Conservation (phyloP, 2,113 vertebrate genomes). For the Mesocricetus auratus region DNA sequence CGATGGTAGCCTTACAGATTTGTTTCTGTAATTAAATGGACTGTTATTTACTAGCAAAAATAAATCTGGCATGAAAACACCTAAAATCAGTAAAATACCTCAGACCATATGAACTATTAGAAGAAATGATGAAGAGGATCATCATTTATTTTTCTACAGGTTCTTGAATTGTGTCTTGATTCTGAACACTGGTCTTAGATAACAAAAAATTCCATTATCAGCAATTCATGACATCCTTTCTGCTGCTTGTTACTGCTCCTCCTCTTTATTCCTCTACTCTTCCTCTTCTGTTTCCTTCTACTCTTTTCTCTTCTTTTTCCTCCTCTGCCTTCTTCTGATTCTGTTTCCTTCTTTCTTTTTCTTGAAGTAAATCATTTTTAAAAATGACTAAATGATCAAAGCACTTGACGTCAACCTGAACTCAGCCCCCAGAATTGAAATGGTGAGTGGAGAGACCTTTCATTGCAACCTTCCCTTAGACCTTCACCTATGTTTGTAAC, state of each 20-base stretch:
- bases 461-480: too few relatives aligned
- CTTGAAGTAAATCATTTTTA: slow-evolving; percentile 21
- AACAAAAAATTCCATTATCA: slow-evolving; percentile 55
- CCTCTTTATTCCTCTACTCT: background rate
- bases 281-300: background rate
- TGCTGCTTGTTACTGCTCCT: background rate
- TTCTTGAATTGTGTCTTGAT: slow-evolving; percentile 29
- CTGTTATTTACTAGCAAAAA: slow-evolving; percentile 85
- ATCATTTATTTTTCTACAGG: slow-evolving; percentile 69
- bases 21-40: slow-evolving; percentile 86
- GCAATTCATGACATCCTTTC: slow-evolving; percentile 5
- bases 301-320: rapidly evolving
- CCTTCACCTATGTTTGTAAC: too few relatives aligned
- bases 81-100: slow-evolving; percentile 78
- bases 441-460: background rate
- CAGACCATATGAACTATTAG: slow-evolving; percentile 81
- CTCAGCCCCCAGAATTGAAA: too few relatives aligned
- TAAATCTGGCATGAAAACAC: slow-evolving; percentile 77
- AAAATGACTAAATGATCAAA: slow-evolving; percentile 21
- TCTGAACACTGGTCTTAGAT: background rate
- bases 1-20: slow-evolving; percentile 80
- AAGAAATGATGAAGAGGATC: slow-evolving; percentile 67
- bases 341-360: background rate
- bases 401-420: background rate
- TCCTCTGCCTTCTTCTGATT: background rate